A percentile compares a stretch with the other conserved stretches of the same genome.
phyloP scores from a whole-genome alignment of 2,113 vertebrate species.

The Carlito syrichta region DNA sequence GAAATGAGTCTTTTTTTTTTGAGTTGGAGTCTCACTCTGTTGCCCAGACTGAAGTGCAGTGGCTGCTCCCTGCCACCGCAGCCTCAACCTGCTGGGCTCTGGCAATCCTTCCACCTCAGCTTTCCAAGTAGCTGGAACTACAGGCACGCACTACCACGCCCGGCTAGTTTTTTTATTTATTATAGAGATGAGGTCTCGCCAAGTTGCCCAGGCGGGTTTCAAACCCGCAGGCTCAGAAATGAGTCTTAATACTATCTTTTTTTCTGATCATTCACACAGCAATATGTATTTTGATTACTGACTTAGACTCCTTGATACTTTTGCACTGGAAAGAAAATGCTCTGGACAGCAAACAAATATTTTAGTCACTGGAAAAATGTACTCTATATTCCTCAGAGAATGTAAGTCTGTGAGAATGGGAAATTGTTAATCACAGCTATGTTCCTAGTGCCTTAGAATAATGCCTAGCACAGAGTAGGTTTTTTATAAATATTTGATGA shows the following conservation, averaged over 20 bases:
- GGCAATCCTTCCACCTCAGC: too few species aligned
- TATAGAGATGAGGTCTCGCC: too few species aligned
- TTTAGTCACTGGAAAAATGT: not conserved
- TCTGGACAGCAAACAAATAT: constrained; percentile 26
- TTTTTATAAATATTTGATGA: not conserved
- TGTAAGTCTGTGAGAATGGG: not conserved
- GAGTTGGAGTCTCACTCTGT: too few species aligned
- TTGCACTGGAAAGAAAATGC: not conserved
- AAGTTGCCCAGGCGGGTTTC: too few species aligned
- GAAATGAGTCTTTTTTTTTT: not conserved
- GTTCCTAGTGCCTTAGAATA: not conserved
- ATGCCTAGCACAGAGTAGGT: not conserved
- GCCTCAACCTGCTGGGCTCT: too few species aligned
- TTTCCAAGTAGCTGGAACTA: too few species aligned
- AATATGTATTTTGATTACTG: not conserved
- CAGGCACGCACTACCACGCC: too few species aligned
- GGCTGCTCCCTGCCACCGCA: too few species aligned
- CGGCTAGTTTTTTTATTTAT: too few species aligned
- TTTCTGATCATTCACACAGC: not conserved
- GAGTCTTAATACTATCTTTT: not conserved
- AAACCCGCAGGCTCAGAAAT: too few species aligned
- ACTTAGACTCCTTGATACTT: not conserved
- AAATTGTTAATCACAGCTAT: not conserved
- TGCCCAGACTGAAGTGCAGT: too few species aligned
- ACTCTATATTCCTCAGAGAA: not conserved